These are phyloP conservation scores for Pachydiplax longipennis DNA, from an alignment of 2,888 invertebrate species.

Conservation along the genomic window DNA sequence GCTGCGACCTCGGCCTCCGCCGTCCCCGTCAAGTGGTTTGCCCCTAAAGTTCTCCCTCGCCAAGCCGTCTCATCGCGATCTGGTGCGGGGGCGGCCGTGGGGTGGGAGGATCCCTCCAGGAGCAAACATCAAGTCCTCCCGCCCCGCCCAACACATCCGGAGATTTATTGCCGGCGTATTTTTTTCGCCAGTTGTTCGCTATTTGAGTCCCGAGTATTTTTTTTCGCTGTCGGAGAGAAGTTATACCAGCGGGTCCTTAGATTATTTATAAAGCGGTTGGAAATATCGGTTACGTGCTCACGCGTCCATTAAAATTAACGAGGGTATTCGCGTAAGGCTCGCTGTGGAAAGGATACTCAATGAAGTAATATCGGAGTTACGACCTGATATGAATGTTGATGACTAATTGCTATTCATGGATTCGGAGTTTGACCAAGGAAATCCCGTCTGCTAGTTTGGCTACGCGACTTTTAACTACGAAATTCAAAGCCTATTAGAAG, in stretches of 20 bases:
- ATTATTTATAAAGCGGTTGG: neutral
- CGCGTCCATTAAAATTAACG: neutral
- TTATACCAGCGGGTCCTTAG: neutral
- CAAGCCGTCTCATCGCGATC: neutral
- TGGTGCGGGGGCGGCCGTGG: neutral
- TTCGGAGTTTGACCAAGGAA: too few species aligned
- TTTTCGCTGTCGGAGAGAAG: neutral
- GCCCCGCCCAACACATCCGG: neutral
- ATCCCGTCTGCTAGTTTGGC: too few species aligned
- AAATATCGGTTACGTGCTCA: neutral
- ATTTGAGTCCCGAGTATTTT: neutral
- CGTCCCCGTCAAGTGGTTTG: slow-evolving; percentile 4
- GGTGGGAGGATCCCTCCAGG: neutral
- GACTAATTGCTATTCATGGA: too few species aligned
- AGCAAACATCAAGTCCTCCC: neutral
- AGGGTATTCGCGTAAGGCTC: neutral
- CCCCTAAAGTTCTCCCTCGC: neutral
- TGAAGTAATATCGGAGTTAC: too few species aligned
- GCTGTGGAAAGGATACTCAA: too few species aligned
- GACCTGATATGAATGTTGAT: too few species aligned
- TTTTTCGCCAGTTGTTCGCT: neutral
- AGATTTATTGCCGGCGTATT: neutral
- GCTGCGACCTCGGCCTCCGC: neutral
- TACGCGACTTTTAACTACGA: too few species aligned
- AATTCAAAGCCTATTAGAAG: too few species aligned